These are phyloP conservation scores for Scolopax rusticola DNA, from an alignment of 2,797 vertebrate species.

Conservation along the genomic window DNA sequence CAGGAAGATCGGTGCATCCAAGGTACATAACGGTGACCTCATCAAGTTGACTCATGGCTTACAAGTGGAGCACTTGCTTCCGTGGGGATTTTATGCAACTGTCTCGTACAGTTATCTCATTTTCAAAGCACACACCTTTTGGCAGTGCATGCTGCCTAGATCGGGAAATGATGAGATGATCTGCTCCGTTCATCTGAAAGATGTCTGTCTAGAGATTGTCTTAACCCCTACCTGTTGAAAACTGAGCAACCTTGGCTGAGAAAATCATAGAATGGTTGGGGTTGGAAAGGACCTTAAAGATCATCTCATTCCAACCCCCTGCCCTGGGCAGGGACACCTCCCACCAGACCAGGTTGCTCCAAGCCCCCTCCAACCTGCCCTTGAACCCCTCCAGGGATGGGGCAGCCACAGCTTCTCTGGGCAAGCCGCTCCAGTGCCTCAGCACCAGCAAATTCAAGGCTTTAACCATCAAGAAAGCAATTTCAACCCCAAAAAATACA, in stretches of 20 bases:
- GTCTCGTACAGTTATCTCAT: not conserved
- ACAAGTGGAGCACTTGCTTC: not conserved
- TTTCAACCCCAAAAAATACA: rapidly evolving
- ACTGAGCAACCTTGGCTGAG: rapidly evolving
- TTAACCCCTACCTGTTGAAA: not conserved
- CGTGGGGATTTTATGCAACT: not conserved
- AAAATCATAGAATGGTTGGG: not conserved
- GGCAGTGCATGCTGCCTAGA: not conserved
- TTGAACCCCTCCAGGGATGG: not conserved
- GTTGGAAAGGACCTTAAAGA: not conserved
- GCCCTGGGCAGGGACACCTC: not conserved
- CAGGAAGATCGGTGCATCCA: rapidly evolving
- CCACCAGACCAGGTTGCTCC: not conserved
- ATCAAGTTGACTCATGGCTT: rapidly evolving
- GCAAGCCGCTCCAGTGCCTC: no score
- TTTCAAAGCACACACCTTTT: not conserved
- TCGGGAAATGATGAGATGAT: rapidly evolving
- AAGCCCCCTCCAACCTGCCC: not conserved
- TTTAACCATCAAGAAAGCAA: not conserved
- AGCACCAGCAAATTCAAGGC: rapidly evolving
- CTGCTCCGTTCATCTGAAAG: not conserved
- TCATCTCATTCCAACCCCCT: not conserved
- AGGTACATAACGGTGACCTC: not conserved
- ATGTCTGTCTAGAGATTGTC: rapidly evolving
- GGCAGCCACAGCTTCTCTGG: not conserved